Base-by-base conservation (phyloP, 2,113 vertebrate genomes). In the Hippotragus niger region DNA sequence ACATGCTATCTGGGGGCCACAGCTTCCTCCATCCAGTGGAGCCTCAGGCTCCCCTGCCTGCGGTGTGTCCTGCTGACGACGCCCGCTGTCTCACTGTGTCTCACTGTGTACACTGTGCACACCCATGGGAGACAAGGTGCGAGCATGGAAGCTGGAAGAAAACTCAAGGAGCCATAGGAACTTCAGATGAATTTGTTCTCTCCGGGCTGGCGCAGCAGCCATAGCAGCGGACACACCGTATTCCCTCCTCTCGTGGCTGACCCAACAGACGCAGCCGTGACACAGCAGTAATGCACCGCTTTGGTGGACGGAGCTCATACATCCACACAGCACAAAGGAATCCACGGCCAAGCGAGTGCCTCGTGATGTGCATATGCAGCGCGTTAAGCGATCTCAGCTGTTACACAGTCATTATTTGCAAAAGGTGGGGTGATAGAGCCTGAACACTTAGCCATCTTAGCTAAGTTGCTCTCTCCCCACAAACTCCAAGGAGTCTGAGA, bases 41-140 rank as follows among this genome's bases (percentile, higher is more conserved):
- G 36, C n/a, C 67, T 74, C n/a, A 25, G 36, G 67, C 19, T 71
- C 19, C 67, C 10, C n/a, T 23, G 19, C n/a, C 10, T 4, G 33
- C 1, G 2, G 67, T 6, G n/a, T 6, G 36, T 3, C 67, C 36
- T 25, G 67, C 36, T 3, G 67, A 25, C 0, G 10, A 23, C 10
- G 21, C 67, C 67, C 0, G 1, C 67, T 13, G 21, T 25, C 36
- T 40, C n/a, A 23, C 67, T 25, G 67, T 23, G 9, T 12, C 36
- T 74, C 67, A 40, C 67, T 2, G 0, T 33, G 60, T 4, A 33
- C 60, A 16, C 29, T 16, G 31, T 33, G 60, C 15, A 64, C 31
- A 64, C 14, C 31, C 60, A 16, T 7, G 31, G 60, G 3, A 33
- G 31, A 64, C 60, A 64, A 62, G 67, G 10, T 40, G 67, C 1